A percentile compares a stretch with the other conserved stretches of the same genome.
Conservation (phyloP, 2,113 vertebrate species). For the Ranitomeya variabilis region DNA sequence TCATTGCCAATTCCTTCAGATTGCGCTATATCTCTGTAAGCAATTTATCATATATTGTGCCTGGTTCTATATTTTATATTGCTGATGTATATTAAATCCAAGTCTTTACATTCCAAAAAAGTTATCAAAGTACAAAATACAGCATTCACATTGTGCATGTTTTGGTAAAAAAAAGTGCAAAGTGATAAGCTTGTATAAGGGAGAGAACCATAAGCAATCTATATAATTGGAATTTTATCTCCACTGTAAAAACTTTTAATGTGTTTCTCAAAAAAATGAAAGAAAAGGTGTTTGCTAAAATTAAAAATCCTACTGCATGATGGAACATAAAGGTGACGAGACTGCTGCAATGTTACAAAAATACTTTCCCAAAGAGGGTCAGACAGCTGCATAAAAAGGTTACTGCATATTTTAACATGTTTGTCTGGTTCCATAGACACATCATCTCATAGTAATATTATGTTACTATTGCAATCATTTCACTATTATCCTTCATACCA, state of each 20-base stretch:
- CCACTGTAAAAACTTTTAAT: background rate
- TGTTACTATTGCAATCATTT: no score
- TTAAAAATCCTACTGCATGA: background rate
- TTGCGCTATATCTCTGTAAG: background rate
- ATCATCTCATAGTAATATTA: no score
- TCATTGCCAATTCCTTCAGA: background rate
- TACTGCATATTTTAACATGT: no score
- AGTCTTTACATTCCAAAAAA: background rate
- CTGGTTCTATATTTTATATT: background rate
- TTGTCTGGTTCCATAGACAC: no score
- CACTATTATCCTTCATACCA: no score
- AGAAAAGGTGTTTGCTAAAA: background rate
- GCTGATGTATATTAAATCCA: background rate
- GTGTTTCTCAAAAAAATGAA: background rate
- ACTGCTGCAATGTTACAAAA: background rate
- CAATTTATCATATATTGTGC: background rate
- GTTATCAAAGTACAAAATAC: background rate
- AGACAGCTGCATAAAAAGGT: no score
- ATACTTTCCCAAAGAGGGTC: no score
- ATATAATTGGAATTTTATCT: background rate
- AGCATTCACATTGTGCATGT: background rate
- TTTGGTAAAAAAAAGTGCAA: background rate
- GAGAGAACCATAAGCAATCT: conserved; percentile 4
- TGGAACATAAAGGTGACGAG: background rate
- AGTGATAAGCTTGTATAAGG: background rate